phyloP scores from a whole-genome alignment of 2,113 vertebrate species.

The Chelonoidis abingdonii region DNA sequence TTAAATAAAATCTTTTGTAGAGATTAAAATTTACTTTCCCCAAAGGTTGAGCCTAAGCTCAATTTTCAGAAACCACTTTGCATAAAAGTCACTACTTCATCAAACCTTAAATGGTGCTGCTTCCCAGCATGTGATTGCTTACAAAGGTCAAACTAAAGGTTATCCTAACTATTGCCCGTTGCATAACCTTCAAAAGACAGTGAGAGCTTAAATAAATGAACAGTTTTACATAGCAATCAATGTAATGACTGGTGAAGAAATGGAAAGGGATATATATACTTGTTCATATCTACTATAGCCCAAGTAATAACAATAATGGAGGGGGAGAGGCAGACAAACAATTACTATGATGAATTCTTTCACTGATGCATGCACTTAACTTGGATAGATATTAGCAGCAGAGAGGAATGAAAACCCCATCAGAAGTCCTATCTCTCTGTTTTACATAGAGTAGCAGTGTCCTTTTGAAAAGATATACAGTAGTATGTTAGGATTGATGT shows the following conservation, averaged over 20 bases:
- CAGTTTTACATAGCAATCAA: conserved; percentile 30
- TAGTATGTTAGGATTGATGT: background rate
- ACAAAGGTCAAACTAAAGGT: conserved; percentile 57
- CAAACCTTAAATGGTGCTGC: conserved; percentile 26
- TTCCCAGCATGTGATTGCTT: conserved; percentile 38
- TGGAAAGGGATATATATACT: background rate
- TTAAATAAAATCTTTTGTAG: background rate
- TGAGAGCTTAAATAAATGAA: conserved; percentile 38
- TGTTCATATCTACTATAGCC: background rate
- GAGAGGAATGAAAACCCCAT: background rate
- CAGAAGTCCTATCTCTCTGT: background rate
- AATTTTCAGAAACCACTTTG: conserved; percentile 41
- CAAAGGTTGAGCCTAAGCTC: background rate
- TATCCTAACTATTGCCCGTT: conserved; percentile 52
- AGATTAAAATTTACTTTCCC: conserved; percentile 40
- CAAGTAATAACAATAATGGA: background rate
- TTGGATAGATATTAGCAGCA: background rate
- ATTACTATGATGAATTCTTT: background rate
- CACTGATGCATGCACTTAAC: background rate
- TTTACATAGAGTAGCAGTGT: background rate
- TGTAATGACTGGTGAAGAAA: conserved; percentile 26
- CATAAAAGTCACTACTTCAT: conserved; percentile 22
- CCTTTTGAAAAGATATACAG: background rate
- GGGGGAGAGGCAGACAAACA: background rate
- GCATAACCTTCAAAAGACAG: conserved; percentile 50